Evolutionary conservation across 2,888 invertebrate genomes (phyloP).

Genomic region (Eumerus sabulonum): DNA sequence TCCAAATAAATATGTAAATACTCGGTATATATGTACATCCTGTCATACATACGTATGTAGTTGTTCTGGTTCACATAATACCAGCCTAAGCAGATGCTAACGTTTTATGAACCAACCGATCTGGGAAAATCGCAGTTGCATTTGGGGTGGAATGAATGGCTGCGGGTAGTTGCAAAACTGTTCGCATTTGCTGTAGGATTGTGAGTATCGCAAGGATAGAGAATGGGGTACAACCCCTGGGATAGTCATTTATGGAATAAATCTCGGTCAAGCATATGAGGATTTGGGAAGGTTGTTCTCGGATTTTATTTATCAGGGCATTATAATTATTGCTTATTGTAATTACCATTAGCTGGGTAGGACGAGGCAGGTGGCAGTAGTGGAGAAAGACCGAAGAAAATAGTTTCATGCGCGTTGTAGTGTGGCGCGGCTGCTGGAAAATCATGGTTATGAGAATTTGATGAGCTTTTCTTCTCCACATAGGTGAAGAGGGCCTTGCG

Average conservation of each 20-base stretch:
- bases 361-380: neutral
- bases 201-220: slow-evolving; percentile 27
- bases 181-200: slow-evolving; percentile 8
- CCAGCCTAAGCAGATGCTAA: slow-evolving; percentile 5
- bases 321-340: slow-evolving; percentile 57
- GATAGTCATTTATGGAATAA: slow-evolving; percentile 14
- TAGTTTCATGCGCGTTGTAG: neutral
- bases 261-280: slow-evolving; percentile 34
- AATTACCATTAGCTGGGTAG: slow-evolving; percentile 12
- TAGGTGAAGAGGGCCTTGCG: too few relatives aligned
- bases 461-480: neutral
- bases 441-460: neutral
- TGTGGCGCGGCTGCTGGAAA: too few relatives aligned
- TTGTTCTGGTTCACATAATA: slow-evolving; percentile 3
- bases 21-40: too few relatives aligned
- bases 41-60: too few relatives aligned
- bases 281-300: slow-evolving; percentile 17
- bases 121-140: neutral
- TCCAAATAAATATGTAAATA: slow-evolving; percentile 46
- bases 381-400: neutral
- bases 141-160: neutral
- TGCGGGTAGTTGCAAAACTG: neutral
- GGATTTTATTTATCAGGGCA: slow-evolving; percentile 43
- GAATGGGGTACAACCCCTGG: neutral
- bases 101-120: slow-evolving; percentile 13